Conservation (phyloP, 2,888 invertebrate species). For the Phania funesta region DNA sequence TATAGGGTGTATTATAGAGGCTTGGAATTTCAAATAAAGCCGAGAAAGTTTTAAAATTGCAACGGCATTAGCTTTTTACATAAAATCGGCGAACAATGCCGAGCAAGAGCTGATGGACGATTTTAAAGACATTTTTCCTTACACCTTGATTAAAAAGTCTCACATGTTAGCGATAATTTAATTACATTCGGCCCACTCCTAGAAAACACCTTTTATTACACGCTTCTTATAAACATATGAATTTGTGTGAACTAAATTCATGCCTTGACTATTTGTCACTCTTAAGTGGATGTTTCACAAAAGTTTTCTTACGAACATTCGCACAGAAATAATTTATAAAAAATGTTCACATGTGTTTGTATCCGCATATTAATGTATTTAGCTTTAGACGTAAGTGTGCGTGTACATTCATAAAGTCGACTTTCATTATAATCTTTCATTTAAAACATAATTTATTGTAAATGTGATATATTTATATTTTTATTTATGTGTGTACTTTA, state of each 20-base stretch:
- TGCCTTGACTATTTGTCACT: slow-evolving; percentile 45
- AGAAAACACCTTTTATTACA: not conserved
- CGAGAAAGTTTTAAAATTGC: too few species aligned
- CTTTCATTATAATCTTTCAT: slow-evolving; percentile 24
- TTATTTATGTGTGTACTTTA: not conserved
- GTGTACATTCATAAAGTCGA: slow-evolving; percentile 5
- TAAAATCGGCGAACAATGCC: too few species aligned
- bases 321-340: not conserved
- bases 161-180: too few species aligned
- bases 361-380: not conserved
- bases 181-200: too few species aligned
- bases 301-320: not conserved
- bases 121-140: too few species aligned
- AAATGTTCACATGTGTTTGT: not conserved
- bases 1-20: too few species aligned
- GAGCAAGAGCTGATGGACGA: too few species aligned
- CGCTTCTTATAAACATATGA: not conserved
- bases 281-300: slow-evolving; percentile 24
- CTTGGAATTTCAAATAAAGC: too few species aligned
- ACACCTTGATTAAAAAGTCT: too few species aligned
- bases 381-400: not conserved
- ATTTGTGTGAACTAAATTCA: slow-evolving; percentile 10
- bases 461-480: slow-evolving; percentile 13
- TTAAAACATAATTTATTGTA: slow-evolving; percentile 37
- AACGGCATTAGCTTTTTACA: too few species aligned